Evolutionary conservation across 1,140 invertebrate species (phyloP).

Genomic region (Elymnias hypermnestra): DNA sequence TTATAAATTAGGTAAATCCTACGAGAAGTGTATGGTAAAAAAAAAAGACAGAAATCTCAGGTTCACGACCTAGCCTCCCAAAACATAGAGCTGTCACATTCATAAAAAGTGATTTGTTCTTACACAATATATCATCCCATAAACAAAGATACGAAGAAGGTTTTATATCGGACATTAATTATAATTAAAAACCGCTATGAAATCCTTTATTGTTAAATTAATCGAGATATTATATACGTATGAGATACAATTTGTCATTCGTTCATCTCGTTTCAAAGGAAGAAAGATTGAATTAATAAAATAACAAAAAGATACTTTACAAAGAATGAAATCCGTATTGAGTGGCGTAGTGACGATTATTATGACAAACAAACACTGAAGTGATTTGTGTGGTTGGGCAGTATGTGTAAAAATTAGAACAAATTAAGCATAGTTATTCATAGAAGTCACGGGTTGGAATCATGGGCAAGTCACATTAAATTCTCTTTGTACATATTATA

Average conservation of each 20-base stretch:
- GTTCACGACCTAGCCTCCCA: background rate
- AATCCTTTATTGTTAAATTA: conserved; percentile 30
- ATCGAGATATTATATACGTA: conserved; percentile 26
- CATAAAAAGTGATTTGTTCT: background rate
- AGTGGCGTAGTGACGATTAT: conserved; percentile 28
- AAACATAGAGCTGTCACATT: background rate
- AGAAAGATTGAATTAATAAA: conserved; percentile 51
- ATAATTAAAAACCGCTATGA: conserved; percentile 27
- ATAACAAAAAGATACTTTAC: conserved; percentile 36
- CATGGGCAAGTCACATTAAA: no score
- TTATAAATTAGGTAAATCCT: no score
- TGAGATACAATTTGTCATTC: conserved; percentile 29
- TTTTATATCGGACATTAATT: conserved; percentile 24
- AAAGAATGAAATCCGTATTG: conserved; percentile 24
- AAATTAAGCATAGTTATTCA: no score
- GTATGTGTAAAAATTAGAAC: conserved; percentile 27
- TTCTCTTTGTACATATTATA: no score
- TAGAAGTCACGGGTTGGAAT: no score
- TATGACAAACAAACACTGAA: conserved; percentile 41
- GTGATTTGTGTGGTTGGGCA: conserved; percentile 27
- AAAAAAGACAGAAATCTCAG: background rate
- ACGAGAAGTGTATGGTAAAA: no score
- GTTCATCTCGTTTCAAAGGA: conserved; percentile 12
- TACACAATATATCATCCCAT: background rate
- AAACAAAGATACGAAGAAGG: conserved; percentile 6